These are phyloP conservation scores for Myocastor coypus DNA, from an alignment of 2,113 vertebrate genomes.

Conservation along the genomic window DNA sequence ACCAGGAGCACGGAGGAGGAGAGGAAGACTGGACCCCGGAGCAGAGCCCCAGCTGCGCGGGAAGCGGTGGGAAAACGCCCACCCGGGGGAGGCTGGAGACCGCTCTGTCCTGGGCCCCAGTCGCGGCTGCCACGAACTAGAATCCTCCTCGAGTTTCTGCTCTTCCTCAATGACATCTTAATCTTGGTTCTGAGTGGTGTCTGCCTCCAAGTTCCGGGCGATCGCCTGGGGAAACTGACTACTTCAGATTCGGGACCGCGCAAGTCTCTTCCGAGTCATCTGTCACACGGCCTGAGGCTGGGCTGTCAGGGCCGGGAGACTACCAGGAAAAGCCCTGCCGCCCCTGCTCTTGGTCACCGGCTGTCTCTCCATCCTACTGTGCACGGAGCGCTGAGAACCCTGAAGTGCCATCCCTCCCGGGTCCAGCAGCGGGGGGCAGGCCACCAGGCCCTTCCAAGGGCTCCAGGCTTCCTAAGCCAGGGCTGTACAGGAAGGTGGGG, in stretches of 20 bases:
- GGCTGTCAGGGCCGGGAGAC: rapidly evolving
- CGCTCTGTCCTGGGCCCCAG: not conserved
- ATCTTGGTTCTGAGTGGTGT: not conserved
- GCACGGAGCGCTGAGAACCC: rapidly evolving
- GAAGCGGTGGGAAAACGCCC: rapidly evolving
- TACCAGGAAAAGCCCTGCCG: rapidly evolving
- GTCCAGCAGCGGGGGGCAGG: no score
- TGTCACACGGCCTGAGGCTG: not conserved
- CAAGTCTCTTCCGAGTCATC: not conserved
- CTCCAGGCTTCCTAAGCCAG: rapidly evolving
- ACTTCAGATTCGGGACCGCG: not conserved
- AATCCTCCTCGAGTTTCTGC: rapidly evolving
- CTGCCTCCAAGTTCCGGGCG: not conserved
- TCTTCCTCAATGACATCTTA: not conserved
- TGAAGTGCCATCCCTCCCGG: no score
- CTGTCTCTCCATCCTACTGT: not conserved
- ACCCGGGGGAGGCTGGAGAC: not conserved
- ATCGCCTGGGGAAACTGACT: not conserved
- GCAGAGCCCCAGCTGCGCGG: rapidly evolving
- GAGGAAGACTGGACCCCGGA: not conserved
- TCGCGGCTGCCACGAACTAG: not conserved
- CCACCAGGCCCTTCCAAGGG: not conserved
- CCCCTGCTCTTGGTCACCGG: not conserved
- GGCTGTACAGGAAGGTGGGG: not conserved
- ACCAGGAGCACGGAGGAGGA: not conserved